These are phyloP conservation scores for Hemaris fuciformis DNA, from an alignment of 2,888 invertebrate genomes.

Conservation along the genomic window DNA sequence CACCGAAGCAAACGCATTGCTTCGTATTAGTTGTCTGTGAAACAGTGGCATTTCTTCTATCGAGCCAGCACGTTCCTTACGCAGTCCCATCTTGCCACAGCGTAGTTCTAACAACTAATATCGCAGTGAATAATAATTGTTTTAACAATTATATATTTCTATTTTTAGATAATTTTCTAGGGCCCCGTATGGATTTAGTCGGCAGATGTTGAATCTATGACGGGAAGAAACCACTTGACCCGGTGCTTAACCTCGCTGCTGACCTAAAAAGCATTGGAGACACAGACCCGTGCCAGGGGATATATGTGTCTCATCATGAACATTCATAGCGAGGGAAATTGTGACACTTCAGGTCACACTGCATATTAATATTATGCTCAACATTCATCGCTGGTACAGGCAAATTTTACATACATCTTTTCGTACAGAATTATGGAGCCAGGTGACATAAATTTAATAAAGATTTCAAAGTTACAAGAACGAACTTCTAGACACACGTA, in stretches of 20 bases:
- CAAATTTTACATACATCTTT: neutral
- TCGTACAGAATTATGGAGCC: neutral
- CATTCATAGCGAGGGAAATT: neutral
- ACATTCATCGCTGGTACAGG: neutral
- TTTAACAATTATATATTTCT: neutral
- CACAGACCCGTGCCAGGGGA: neutral
- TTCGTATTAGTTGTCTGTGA: too few species aligned
- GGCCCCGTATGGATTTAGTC: neutral
- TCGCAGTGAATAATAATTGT: too few species aligned
- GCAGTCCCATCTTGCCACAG: too few species aligned
- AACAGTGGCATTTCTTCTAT: too few species aligned
- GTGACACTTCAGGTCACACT: neutral
- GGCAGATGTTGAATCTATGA: constrained; percentile 4
- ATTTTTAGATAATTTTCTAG: neutral
- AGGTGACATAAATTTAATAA: too few species aligned
- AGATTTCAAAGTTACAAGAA: too few species aligned
- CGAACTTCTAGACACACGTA: too few species aligned
- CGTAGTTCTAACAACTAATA: too few species aligned
- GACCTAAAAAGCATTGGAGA: constrained; percentile 9
- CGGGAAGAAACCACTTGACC: constrained; percentile 8
- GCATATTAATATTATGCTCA: neutral
- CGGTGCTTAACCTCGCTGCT: constrained; percentile 7
- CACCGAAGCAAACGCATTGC: too few species aligned
- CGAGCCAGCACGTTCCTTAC: too few species aligned
- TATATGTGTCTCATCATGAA: neutral